These are phyloP conservation scores for Epinephelus lanceolatus DNA, from an alignment of 2,113 vertebrate genomes.

Conservation along the genomic window DNA sequence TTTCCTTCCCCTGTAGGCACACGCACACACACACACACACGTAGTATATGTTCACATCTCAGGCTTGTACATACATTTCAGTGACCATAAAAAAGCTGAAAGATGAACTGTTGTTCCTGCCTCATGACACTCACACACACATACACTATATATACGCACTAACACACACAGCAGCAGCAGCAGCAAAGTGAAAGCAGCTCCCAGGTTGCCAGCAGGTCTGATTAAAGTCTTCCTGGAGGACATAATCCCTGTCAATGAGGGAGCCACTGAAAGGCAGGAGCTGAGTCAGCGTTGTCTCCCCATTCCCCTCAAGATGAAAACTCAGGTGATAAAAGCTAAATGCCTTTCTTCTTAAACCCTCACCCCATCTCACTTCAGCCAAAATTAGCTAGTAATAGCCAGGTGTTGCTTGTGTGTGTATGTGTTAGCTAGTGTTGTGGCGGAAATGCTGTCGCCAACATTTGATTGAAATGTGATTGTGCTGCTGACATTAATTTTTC, in stretches of 20 bases:
- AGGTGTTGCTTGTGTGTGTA: neutral
- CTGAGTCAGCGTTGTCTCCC: conserved; percentile 33
- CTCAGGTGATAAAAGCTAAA: conserved; percentile 13
- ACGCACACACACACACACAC: neutral
- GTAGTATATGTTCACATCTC: neutral
- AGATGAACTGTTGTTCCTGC: neutral
- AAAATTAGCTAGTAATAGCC: neutral
- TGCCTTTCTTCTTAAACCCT: neutral
- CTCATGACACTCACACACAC: neutral
- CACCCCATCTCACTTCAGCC: neutral
- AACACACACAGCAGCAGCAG: neutral
- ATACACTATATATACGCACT: neutral
- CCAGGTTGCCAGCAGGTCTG: conserved; percentile 31
- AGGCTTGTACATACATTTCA: neutral
- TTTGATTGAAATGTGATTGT: neutral
- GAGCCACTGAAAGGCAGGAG: neutral
- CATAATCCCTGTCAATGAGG: conserved; percentile 13
- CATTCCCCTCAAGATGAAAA: conserved; percentile 9
- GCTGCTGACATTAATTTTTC: neutral
- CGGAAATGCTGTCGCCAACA: neutral
- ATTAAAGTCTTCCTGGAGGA: conserved; percentile 48
- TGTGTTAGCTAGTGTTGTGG: neutral
- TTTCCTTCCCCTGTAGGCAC: neutral
- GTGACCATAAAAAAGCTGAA: conserved; percentile 1
- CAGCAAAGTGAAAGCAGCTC: conserved; percentile 20